Conservation (phyloP, 2,113 vertebrate species). For the Callaeas wilsoni region DNA sequence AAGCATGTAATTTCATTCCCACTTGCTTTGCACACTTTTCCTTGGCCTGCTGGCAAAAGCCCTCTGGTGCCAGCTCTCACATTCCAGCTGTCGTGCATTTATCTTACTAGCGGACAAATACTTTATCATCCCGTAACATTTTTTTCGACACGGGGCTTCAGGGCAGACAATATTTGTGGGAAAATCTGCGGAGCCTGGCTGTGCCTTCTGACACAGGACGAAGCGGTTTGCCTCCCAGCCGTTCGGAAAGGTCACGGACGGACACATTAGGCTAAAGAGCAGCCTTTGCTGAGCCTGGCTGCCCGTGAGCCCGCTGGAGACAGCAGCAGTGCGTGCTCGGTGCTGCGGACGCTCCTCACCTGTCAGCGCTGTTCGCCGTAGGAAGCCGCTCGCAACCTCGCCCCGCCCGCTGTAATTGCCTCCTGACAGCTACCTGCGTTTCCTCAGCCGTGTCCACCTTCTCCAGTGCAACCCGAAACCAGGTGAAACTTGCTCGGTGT, state of each 20-base stretch:
- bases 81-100: conserved; percentile 73
- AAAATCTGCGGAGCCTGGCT: neutral
- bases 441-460: neutral
- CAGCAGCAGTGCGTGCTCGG: accelerated
- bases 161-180: conserved; percentile 62
- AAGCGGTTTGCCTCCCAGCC: neutral
- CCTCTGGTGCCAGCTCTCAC: conserved; percentile 64
- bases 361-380: accelerated
- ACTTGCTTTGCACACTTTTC: conserved; percentile 41
- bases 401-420: neutral
- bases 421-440: neutral
- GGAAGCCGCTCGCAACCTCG: neutral
- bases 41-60: conserved; percentile 62
- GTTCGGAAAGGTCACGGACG: neutral
- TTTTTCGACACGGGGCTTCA: neutral
- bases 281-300: neutral
- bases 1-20: conserved; percentile 65
- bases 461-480: conserved; percentile 2
- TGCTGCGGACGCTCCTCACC: neutral
- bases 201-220: neutral
- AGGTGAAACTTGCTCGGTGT: conserved; percentile 10
- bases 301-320: accelerated
- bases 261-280: neutral
- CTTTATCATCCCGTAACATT: conserved; percentile 28
- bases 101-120: conserved; percentile 44